Evolutionary conservation across 1,140 invertebrate species (phyloP).

Genomic region (Apis cerana): DNA sequence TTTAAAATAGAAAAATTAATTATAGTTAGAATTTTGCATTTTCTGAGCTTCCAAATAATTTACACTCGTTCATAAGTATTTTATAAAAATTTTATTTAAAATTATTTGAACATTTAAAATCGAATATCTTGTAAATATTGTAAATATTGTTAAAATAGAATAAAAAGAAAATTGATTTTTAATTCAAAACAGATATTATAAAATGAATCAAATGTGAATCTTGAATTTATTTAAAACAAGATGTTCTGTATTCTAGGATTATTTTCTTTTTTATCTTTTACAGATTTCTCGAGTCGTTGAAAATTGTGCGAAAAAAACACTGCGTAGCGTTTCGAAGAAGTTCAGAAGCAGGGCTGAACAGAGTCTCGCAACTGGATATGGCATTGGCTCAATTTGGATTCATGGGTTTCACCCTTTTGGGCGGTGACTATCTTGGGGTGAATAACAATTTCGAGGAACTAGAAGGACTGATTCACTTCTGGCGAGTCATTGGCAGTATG

Average conservation of each 20-base stretch:
- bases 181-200: too few species aligned
- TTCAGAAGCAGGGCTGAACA: slow-evolving; percentile 77
- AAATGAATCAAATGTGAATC: background rate
- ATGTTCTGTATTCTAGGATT: background rate
- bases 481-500: slow-evolving; percentile 90
- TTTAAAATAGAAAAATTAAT: too few species aligned
- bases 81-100: too few species aligned
- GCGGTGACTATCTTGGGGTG: slow-evolving; percentile 85
- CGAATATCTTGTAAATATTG: too few species aligned
- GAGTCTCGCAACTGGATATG: slow-evolving; percentile 88
- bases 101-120: too few species aligned
- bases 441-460: slow-evolving; percentile 82
- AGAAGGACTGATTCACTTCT: slow-evolving; percentile 92
- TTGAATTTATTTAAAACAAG: background rate
- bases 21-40: too few species aligned
- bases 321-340: slow-evolving; percentile 82
- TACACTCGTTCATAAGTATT: too few species aligned
- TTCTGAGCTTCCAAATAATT: too few species aligned
- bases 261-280: background rate
- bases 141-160: too few species aligned
- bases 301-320: slow-evolving; percentile 85
- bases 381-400: slow-evolving; percentile 93
- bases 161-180: too few species aligned
- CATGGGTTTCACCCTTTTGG: slow-evolving; percentile 88
- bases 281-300: slow-evolving; percentile 83